Evolutionary conservation across 2,888 invertebrate species (phyloP).

Genomic region (Ophonus ardosiacus): DNA sequence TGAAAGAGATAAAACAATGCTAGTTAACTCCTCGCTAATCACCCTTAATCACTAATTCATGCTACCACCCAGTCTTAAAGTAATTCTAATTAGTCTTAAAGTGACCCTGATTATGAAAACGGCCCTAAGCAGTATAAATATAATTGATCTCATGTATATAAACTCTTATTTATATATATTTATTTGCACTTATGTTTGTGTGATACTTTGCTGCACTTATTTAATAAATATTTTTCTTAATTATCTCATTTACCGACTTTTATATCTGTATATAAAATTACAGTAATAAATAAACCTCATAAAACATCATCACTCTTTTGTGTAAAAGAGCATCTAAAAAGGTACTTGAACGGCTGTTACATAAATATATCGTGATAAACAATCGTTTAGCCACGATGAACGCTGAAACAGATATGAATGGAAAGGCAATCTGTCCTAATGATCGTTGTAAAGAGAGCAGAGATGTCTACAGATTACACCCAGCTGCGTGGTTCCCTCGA

Average conservation of each 20-base stretch:
- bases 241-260: not conserved
- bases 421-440: slow-evolving; percentile 59
- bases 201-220: slow-evolving; percentile 20
- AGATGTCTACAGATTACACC: slow-evolving; percentile 54
- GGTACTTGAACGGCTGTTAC: slow-evolving; percentile 55
- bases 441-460: slow-evolving; percentile 55
- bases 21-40: too few relatives aligned
- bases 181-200: slow-evolving; percentile 37
- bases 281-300: slow-evolving; percentile 24
- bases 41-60: too few relatives aligned
- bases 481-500: slow-evolving; percentile 57
- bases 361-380: slow-evolving; percentile 72
- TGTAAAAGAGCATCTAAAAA: slow-evolving; percentile 45
- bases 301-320: not conserved
- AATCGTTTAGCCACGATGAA: slow-evolving; percentile 68
- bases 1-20: too few relatives aligned
- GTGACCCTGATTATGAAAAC: too few relatives aligned
- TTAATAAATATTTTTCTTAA: not conserved
- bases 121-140: not conserved
- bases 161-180: slow-evolving; percentile 11
- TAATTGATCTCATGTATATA: slow-evolving; percentile 29
- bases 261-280: slow-evolving; percentile 22
- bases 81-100: too few relatives aligned
- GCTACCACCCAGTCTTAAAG: too few relatives aligned
- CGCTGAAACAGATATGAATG: slow-evolving; percentile 33